Percentiles rank a stretch among this genome's conserved stretches.
Conservation (phyloP, 1,140 invertebrate genomes). For the Matsumurasca onukii region DNA sequence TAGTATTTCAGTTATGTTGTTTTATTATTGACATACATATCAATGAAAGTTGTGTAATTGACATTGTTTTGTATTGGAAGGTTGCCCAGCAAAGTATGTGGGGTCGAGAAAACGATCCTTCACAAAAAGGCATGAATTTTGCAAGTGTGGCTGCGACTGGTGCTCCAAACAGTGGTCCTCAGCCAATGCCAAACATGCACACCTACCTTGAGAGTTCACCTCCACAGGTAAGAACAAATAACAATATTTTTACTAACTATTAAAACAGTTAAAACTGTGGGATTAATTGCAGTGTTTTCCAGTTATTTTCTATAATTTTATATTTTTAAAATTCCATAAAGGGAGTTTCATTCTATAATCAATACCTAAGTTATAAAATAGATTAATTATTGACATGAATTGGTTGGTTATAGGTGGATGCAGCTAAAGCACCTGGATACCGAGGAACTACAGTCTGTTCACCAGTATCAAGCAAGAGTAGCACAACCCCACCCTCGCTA, state of each 20-base stretch:
- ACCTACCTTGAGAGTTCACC: constrained; percentile 60
- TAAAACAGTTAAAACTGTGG: background rate
- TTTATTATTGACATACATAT: too few relatives aligned
- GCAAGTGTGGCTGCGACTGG: constrained; percentile 69
- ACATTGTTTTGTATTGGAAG: constrained; percentile 41
- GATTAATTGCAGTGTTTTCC: too few relatives aligned
- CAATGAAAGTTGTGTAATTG: too few relatives aligned
- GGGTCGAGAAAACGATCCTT: constrained; percentile 61
- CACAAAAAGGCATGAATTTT: constrained; percentile 68
- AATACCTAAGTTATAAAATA: too few relatives aligned
- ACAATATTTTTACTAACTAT: background rate
- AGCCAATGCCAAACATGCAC: constrained; percentile 42
- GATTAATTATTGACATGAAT: too few relatives aligned
- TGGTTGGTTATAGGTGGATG: constrained; percentile 71
- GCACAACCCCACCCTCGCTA: constrained; percentile 43
- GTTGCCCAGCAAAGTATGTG: constrained; percentile 62
- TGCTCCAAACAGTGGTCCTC: constrained; percentile 48
- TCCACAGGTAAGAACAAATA: constrained; percentile 49
- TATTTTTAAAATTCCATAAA: too few relatives aligned
- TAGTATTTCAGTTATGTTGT: too few relatives aligned
- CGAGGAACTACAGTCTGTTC: constrained; percentile 68
- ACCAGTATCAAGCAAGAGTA: constrained; percentile 62
- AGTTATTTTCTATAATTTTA: constrained; percentile 19
- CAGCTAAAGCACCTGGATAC: constrained; percentile 80
- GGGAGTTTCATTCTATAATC: too few relatives aligned